Evolutionary conservation across 2,113 vertebrate species (phyloP), one percentile per base, ranked within the genome.

Genomic region (Thamnaconus septentrionalis): DNA sequence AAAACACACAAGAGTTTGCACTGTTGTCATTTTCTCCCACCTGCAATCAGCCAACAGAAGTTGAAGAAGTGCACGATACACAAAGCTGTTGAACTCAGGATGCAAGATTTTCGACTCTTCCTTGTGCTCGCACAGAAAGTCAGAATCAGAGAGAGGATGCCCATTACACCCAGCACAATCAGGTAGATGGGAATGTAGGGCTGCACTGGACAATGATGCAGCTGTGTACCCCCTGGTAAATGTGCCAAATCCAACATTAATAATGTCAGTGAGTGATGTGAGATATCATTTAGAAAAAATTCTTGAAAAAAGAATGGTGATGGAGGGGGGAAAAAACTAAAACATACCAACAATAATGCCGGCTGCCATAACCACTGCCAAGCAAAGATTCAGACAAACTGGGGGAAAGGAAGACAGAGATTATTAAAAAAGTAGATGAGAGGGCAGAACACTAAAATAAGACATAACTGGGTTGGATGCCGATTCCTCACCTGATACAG

Each of bases 171-270:
- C 46, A 86, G 41, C 46, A 84, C 83, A 10, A 85, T 71, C 57
- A 90, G 76, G 68, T 80, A 90, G 67, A 90, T 61, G 56, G 88
- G 86, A 50, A 90, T 80, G n/a, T 59, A 6, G 1, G 79, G 75
- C 41, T 90, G 63, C 4, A 71, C 7, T 3, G 79, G 74, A 51
- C 88, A 90, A 0, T 0, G 0, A 4, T 4, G 1, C 53, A 86
- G 9, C 64, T 87, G 61, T 7, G 3, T 57, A 9, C 43, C 66
- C 3, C 86, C 88, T 90, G 9, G 4, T 40, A 56, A 12, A 4
- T 41, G 4, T 9, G 6, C 49, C 11, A 69, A 46, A 46, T 46
- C 5, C 18, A 31, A 31, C 2, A 31, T 31, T 31, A 31, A 31
- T 31, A 31, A 31, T 31, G 45, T 5, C 45, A 46, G 8, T 11